Percentiles rank a stretch among this genome's conserved stretches.
Conservation (phyloP, 1,140 invertebrate genomes). For the Drosophila setifemur region DNA sequence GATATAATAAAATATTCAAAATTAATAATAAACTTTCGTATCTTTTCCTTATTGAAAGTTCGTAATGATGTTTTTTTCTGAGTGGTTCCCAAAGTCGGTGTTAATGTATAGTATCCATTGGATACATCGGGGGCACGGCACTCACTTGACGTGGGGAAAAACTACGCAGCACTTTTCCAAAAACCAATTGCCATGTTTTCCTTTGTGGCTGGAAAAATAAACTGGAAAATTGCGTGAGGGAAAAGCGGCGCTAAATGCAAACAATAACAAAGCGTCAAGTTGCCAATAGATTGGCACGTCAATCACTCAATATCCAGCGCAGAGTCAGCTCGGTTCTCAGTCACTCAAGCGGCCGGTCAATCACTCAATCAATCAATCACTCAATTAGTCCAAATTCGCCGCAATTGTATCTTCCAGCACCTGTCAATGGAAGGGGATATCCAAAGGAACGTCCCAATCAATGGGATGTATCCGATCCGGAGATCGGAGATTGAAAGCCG, state of each 20-base stretch:
- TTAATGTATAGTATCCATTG: too few relatives aligned
- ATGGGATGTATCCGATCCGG: neutral
- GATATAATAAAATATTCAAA: too few relatives aligned
- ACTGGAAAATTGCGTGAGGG: constrained; percentile 12
- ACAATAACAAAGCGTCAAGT: constrained; percentile 56
- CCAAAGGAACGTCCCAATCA: constrained; percentile 18
- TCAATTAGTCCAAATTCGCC: constrained; percentile 10
- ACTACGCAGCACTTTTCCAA: too few relatives aligned
- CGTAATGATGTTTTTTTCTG: too few relatives aligned
- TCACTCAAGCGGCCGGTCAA: neutral
- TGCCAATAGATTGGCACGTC: constrained; percentile 41
- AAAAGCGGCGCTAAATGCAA: constrained; percentile 20
- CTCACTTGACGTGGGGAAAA: too few relatives aligned
- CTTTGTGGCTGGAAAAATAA: neutral
- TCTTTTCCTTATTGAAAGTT: too few relatives aligned
- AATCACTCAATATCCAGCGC: constrained; percentile 50
- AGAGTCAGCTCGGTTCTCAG: constrained; percentile 11
- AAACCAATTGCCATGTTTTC: neutral
- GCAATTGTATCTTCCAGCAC: constrained; percentile 24
- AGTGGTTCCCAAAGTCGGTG: too few relatives aligned
- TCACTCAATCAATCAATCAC: constrained; percentile 5
- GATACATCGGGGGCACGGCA: too few relatives aligned
- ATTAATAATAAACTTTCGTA: too few relatives aligned
- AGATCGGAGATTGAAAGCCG: neutral
- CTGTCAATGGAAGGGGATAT: constrained; percentile 23